These are phyloP conservation scores for Pediacus dermestoides DNA, from an alignment of 2,888 invertebrate species.

Conservation along the genomic window DNA sequence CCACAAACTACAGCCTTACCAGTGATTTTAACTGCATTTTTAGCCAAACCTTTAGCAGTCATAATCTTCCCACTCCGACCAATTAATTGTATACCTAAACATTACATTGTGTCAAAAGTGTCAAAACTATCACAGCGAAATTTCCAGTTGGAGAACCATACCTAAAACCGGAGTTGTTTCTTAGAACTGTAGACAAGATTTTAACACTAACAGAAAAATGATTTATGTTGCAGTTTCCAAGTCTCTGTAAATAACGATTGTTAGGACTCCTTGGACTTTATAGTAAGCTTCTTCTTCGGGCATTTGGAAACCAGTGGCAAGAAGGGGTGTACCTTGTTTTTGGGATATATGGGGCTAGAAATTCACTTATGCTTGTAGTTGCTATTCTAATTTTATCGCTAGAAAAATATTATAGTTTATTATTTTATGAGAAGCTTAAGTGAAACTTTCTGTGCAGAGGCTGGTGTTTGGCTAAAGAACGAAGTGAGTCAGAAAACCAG, in stretches of 20 bases:
- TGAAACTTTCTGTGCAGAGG: no score
- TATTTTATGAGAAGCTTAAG: no score
- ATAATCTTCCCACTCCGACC: constrained; percentile 63
- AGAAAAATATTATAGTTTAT: no score
- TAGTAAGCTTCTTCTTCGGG: constrained; percentile 54
- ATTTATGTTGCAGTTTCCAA: constrained; percentile 69
- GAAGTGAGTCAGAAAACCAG: no score
- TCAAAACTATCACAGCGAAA: constrained; percentile 62
- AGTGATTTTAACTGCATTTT: constrained; percentile 57
- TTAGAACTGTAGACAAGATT: background rate
- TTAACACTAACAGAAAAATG: constrained; percentile 40
- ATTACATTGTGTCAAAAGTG: constrained; percentile 65
- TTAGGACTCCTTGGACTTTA: constrained; percentile 58
- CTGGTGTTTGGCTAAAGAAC: no score
- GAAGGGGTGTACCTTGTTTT: constrained; percentile 58
- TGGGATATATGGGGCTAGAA: constrained; percentile 67
- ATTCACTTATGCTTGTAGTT: constrained; percentile 63
- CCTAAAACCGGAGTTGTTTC: constrained; percentile 46
- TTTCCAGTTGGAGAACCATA: constrained; percentile 66
- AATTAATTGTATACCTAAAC: constrained; percentile 61
- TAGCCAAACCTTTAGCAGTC: constrained; percentile 64
- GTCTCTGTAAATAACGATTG: constrained; percentile 67
- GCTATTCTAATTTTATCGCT: constrained; percentile 62
- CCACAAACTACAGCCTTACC: constrained; percentile 17
- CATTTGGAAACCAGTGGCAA: constrained; percentile 57